Conservation (phyloP, 2,113 vertebrate genomes). For the Plecotus auritus region DNA sequence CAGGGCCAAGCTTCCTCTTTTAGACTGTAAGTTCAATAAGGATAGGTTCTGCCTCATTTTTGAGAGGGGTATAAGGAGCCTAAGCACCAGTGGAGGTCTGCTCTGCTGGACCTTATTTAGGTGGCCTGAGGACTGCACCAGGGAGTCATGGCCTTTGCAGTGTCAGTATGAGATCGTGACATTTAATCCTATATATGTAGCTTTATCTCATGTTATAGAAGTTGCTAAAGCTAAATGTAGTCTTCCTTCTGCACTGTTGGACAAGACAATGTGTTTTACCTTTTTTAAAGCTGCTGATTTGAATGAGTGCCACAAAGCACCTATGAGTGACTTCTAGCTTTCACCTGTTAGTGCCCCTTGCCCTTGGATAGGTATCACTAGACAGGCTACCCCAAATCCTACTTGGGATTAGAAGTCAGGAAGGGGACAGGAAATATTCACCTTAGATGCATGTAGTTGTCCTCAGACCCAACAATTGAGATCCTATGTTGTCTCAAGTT, state of each 20-base stretch:
- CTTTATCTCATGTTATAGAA: not conserved
- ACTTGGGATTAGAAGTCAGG: not conserved
- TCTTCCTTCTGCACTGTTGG: not conserved
- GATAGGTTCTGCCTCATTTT: not conserved
- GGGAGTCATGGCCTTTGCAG: not conserved
- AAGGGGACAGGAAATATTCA: not conserved
- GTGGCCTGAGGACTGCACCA: not conserved
- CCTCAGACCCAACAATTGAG: not conserved
- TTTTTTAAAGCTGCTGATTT: not conserved
- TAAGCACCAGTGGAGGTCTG: not conserved
- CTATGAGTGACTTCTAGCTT: not conserved
- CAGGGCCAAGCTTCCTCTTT: not conserved
- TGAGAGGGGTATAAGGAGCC: not conserved
- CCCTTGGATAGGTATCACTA: not conserved
- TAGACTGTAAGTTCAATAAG: not conserved
- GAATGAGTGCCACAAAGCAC: not conserved
- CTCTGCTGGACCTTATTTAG: not conserved
- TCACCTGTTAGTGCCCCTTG: not conserved
- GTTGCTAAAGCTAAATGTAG: not conserved
- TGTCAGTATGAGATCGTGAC: not conserved
- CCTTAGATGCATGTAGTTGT: not conserved
- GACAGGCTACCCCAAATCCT: not conserved
- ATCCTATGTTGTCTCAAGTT: not conserved
- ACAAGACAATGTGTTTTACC: not conserved
- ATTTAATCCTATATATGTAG: not conserved